These are phyloP conservation scores for Chionis minor DNA, from an alignment of 2,113 vertebrate genomes.

Conservation along the genomic window DNA sequence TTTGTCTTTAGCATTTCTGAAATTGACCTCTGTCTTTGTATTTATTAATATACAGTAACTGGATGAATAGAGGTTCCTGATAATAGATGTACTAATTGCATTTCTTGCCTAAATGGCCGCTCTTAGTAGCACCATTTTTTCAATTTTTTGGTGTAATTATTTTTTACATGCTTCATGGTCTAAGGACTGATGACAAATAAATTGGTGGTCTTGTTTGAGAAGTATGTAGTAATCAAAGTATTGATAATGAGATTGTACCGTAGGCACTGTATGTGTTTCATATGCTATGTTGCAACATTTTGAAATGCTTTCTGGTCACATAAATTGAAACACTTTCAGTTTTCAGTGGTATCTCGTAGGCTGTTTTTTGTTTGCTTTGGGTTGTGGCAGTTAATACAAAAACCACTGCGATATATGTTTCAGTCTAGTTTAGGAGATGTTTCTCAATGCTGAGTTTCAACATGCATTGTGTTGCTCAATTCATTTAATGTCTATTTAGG, in stretches of 20 bases:
- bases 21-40: neutral
- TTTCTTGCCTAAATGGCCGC: neutral
- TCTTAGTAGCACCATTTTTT: neutral
- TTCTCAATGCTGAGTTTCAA: conserved; percentile 17
- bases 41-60: neutral
- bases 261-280: neutral
- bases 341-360: neutral
- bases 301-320: neutral
- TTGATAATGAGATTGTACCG: neutral
- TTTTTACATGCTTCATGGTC: neutral
- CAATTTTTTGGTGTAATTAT: neutral
- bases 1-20: neutral
- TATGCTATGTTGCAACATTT: neutral
- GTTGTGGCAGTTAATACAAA: neutral
- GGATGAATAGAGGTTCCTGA: neutral
- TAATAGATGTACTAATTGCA: neutral
- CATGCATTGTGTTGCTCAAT: neutral
- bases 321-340: neutral
- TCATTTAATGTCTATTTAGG: neutral
- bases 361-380: neutral
- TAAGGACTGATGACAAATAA: neutral
- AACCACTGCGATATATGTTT: neutral
- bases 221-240: neutral
- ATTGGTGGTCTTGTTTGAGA: neutral
- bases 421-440: neutral